These are phyloP conservation scores for Altica lythri DNA, from an alignment of 2,888 invertebrate species.

Conservation along the genomic window DNA sequence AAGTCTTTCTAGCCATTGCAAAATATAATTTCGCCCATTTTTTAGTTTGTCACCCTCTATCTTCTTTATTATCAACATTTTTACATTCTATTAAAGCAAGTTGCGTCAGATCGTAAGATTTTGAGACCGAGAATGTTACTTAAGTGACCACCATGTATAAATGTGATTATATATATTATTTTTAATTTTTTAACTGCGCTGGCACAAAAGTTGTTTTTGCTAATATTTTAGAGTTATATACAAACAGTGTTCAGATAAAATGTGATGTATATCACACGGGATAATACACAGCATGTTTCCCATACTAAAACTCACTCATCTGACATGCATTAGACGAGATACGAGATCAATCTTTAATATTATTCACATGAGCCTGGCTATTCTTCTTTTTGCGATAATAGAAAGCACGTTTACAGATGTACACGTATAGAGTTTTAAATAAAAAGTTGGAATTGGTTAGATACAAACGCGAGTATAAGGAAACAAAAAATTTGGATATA, in stretches of 20 bases:
- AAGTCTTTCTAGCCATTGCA: too few relatives aligned
- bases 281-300: background rate
- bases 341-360: constrained; percentile 25
- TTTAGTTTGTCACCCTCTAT: too few relatives aligned
- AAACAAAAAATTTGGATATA: background rate
- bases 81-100: too few relatives aligned
- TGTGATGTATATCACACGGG: background rate
- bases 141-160: too few relatives aligned
- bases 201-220: too few relatives aligned
- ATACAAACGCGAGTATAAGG: background rate
- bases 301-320: background rate
- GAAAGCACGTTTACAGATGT: constrained; percentile 10
- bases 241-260: background rate
- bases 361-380: constrained; percentile 10
- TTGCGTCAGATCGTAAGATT: too few relatives aligned
- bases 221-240: too few relatives aligned
- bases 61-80: too few relatives aligned
- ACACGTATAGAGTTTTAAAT: constrained; percentile 7
- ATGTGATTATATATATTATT: too few relatives aligned
- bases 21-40: too few relatives aligned
- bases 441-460: constrained; percentile 6
- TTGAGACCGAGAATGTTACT: too few relatives aligned
- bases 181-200: too few relatives aligned
- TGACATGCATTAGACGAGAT: constrained; percentile 22
- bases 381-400: constrained; percentile 11